Conservation (phyloP, 1,140 invertebrate species). For the Trachymyrmex cornetzi region DNA sequence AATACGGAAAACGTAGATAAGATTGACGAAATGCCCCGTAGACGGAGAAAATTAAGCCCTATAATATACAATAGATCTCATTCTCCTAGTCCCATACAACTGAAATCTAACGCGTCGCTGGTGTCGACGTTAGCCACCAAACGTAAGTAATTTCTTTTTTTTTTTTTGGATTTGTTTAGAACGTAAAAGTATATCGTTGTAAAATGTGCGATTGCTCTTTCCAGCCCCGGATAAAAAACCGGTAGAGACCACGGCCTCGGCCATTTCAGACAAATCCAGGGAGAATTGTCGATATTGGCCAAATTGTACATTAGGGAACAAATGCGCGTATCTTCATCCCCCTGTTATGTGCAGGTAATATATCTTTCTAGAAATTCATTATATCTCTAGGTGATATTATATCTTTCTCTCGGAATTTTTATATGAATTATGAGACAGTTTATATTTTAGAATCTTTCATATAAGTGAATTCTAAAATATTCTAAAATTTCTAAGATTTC, state of each 20-base stretch:
- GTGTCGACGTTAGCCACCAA: constrained; percentile 41
- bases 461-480: no score
- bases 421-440: no score
- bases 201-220: background rate
- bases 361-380: background rate
- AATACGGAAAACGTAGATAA: constrained; percentile 78
- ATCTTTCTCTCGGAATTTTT: background rate
- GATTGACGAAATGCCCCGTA: constrained; percentile 71
- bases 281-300: constrained; percentile 86
- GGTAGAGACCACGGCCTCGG: constrained; percentile 69
- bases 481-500: no score
- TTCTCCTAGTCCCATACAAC: constrained; percentile 78
- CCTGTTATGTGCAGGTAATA: constrained; percentile 83
- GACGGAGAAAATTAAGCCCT: constrained; percentile 84
- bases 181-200: background rate
- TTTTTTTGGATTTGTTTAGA: background rate
- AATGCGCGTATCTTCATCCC: constrained; percentile 84
- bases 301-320: constrained; percentile 84
- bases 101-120: constrained; percentile 56
- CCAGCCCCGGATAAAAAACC: constrained; percentile 74
- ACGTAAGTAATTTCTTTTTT: constrained; percentile 50
- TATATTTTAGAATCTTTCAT: no score
- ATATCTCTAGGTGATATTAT: background rate
- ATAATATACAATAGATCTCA: constrained; percentile 83
- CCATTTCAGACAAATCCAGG: constrained; percentile 80